Base-by-base conservation (phyloP, 35 echinoderm and acorn worm genomes). In the Heliocidaris erythrogramma region DNA sequence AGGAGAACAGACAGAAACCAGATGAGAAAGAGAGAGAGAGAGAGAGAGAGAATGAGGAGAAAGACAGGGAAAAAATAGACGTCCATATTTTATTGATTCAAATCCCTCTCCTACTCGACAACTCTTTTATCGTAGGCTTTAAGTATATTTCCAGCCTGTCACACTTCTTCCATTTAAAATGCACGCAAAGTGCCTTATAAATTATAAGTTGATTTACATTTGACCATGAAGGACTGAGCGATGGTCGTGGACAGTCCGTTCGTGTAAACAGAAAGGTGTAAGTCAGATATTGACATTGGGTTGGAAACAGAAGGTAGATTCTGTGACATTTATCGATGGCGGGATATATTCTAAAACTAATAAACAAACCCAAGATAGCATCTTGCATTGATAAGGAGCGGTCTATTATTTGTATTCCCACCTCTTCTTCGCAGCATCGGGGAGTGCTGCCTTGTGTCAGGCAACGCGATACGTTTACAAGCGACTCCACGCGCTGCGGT, bases 341-440 rank as follows among this genome's bases (percentile, higher is more conserved):
- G 5, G 60, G 13, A 69, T 69, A 69, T 69, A 69, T 69, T 69
- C 60, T 69, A 69, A 69, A 69, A 69, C 60, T 69, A 69, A 69
- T 69, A 69, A 69, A 69, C 60, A 69, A 69, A 69, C 60, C 14
- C 60, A 69, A 69, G 60, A 69, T 69, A 69, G 60, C 17, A 69
- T 52, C 49, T 52, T 52, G 49, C 49, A 52, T 78, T 78, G 65
- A 78, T 78, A n/a, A 78, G 27, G 65, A 78, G 65, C 18, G 27
- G 52, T 78, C 65, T 78, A 78, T 78, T 78, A 78, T 78, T 78
- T 78, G 65, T 78, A 78, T 78, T 78, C 21, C 65, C 65, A 27
- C 65, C 65, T 78, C 65, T 24, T 78, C 65, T 78, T 78, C 65
- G 27, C 27, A 42, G 35, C 35, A 7, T 5, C 13, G 65, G 65